phyloP scores from a whole-genome alignment of 2,113 vertebrate species.

The Entomyzon cyanotis region DNA sequence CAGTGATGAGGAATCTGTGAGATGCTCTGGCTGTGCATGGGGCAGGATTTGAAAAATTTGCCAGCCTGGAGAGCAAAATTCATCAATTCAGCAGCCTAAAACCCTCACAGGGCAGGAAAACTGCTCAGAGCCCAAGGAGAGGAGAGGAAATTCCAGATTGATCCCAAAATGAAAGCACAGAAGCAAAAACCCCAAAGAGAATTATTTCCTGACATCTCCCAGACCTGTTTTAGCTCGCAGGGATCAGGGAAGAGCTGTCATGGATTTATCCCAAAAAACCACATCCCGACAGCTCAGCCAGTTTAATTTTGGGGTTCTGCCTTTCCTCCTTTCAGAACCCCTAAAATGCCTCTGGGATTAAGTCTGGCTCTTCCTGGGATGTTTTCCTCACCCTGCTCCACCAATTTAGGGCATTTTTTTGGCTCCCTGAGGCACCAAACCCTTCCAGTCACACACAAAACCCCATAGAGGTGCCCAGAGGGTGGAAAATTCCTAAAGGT shows the following conservation, averaged over 20 bases:
- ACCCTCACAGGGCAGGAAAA: background rate
- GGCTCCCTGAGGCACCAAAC: background rate
- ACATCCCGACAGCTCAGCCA: background rate
- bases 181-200: background rate
- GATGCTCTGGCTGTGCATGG: accelerated
- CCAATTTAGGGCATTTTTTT: background rate
- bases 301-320: background rate
- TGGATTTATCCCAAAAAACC: background rate
- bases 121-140: no score
- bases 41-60: no score
- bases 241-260: background rate
- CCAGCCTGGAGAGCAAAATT: background rate
- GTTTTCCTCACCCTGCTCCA: background rate
- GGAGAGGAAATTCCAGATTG: background rate
- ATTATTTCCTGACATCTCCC: background rate
- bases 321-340: background rate
- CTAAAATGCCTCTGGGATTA: background rate
- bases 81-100: accelerated
- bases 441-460: accelerated
- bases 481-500: background rate
- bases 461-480: background rate
- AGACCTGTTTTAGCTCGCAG: background rate
- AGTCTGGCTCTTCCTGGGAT: background rate
- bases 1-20: background rate
- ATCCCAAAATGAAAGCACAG: background rate